Evolutionary conservation across 2,888 invertebrate genomes (phyloP), one percentile per base, ranked within the genome.

Genomic region (Diarsia rubi): DNA sequence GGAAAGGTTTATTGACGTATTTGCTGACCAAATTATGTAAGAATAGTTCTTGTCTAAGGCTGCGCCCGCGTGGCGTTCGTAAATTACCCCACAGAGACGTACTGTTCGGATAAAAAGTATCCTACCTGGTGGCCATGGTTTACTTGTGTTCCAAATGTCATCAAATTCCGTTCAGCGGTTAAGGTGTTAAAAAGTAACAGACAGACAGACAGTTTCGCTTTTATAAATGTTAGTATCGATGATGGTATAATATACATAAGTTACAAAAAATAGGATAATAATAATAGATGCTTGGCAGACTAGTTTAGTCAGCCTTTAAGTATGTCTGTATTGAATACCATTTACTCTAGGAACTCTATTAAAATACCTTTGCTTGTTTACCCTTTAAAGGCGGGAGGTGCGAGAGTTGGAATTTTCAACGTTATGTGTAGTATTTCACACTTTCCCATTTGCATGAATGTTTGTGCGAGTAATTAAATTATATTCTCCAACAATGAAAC

Each of bases 261-360:
- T 81, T 19, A 31, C 6, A 47, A 69, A 54, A 69, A 63, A 57
- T 31, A 16, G 16, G 21, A 16, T 62, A 27, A 54, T 62, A 27
- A 54, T 52, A 52, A 52, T 54, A 3, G 6, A 68, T 64, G 42
- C n/a, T 78, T 63, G 9, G 11, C 11, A 12, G 11, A 37, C 37
- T 82, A 45, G 49, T 37, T 27, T 82, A 45, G 49, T 37, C 27
- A 64, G 16, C n/a, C 45, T 52, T 54, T 6, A 57, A 24, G n/a
- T 37, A 65, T 69, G 3, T 74, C 31, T 24, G 14, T 59, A 65
- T 31, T 27, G 14, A 59, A 47, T 60, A 60, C 37, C 45, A 60
- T 9, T 65, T 27, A 47, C 74, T 73, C 44, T 75, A 67, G 27
- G 37, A 69, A 60, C 65, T 37, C 37, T 62, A 62, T 82, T 78